Conservation (phyloP, 2,888 invertebrate species). For the Tineola bisselliella region DNA sequence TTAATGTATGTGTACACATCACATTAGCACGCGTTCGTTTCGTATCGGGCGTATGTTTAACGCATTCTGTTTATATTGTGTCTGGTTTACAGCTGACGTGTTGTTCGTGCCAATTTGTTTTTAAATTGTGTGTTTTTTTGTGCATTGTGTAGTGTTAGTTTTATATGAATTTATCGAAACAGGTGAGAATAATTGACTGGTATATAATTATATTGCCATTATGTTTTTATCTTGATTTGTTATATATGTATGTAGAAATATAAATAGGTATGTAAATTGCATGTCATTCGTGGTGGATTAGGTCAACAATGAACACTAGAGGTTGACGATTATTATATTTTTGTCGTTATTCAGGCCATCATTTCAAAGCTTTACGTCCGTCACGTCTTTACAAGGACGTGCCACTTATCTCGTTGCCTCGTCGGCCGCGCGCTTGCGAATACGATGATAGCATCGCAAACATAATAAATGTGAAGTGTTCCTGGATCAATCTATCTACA, state of each 20-base stretch:
- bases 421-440: constrained; percentile 23
- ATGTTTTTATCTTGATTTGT: background rate
- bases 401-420: constrained; percentile 29
- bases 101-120: constrained; percentile 7
- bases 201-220: background rate
- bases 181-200: background rate
- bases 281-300: constrained; percentile 28
- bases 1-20: constrained; percentile 2
- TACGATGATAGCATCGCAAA: constrained; percentile 36
- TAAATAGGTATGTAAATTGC: background rate
- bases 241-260: background rate
- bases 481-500: constrained; percentile 5
- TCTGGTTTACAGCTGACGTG: constrained; percentile 13
- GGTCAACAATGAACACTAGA: constrained; percentile 24
- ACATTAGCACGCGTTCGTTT: constrained; percentile 8
- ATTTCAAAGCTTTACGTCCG: constrained; percentile 31
- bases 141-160: background rate
- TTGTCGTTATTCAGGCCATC: constrained; percentile 24
- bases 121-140: background rate
- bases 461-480: constrained; percentile 24
- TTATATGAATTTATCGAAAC: background rate
- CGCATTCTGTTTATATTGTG: constrained; percentile 11
- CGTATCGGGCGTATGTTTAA: constrained; percentile 8
- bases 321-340: background rate
- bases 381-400: constrained; percentile 29